Percentiles rank a stretch among this genome's conserved stretches.
phyloP scores from a whole-genome alignment of 2,888 invertebrate species.

The Trachelus stipa region DNA sequence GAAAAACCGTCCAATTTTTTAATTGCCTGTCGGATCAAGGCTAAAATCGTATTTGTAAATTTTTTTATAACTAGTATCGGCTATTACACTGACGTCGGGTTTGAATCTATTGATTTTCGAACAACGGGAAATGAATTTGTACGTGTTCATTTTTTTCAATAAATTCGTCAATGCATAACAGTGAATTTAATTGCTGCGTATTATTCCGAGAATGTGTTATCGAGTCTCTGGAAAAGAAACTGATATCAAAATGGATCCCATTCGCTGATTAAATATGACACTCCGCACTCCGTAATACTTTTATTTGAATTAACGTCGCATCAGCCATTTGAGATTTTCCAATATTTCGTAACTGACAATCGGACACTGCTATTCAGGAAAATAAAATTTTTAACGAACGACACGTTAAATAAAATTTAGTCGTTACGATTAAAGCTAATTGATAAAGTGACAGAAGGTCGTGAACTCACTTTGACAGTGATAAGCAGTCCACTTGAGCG shows the following conservation, averaged over 20 bases:
- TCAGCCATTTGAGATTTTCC: not conserved
- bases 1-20: no score
- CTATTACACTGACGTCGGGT: no score
- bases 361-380: not conserved
- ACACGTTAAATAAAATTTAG: not conserved
- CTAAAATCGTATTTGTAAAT: no score
- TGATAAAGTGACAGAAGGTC: not conserved
- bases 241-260: not conserved
- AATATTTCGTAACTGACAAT: not conserved
- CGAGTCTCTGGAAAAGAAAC: not conserved
- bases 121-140: no score
- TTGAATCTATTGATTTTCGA: no score
- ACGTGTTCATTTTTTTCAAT: not conserved
- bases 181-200: no score
- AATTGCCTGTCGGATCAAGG: no score
- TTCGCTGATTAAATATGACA: not conserved
- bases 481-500: slow-evolving; percentile 69
- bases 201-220: no score
- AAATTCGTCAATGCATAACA: not conserved
- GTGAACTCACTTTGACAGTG: slow-evolving; percentile 63
- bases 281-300: not conserved
- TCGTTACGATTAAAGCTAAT: not conserved
- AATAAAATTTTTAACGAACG: not conserved
- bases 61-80: no score
- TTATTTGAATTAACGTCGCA: not conserved